These are phyloP conservation scores for Myotis yumanensis DNA, from an alignment of 2,113 vertebrate species.

Conservation along the genomic window DNA sequence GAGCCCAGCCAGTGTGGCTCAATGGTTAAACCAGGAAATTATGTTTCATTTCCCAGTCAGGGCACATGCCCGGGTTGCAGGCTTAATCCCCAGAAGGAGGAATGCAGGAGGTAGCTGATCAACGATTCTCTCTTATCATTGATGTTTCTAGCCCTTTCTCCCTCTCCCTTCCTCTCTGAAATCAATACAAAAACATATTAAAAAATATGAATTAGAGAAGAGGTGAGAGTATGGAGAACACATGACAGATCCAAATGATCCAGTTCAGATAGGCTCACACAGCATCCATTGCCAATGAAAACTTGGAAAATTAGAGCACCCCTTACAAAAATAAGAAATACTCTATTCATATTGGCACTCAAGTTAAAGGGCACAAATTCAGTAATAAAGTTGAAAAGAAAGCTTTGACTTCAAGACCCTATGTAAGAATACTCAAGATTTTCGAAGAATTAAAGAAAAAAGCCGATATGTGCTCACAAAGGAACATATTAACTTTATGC, in stretches of 20 bases:
- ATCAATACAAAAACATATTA: too few relatives aligned
- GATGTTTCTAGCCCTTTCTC: too few relatives aligned
- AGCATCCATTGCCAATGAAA: not conserved
- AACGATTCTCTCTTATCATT: too few relatives aligned
- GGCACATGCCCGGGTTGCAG: too few relatives aligned
- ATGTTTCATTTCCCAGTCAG: too few relatives aligned
- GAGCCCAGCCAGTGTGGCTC: too few relatives aligned
- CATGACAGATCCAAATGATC: not conserved
- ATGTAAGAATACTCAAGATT: not conserved
- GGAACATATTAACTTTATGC: not conserved
- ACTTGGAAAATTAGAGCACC: not conserved
- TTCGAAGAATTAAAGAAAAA: conserved; percentile 8
- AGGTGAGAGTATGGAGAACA: not conserved
- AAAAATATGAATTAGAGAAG: not conserved
- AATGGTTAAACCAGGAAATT: too few relatives aligned
- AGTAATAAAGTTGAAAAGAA: conserved; percentile 10
- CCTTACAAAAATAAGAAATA: not conserved
- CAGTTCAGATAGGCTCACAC: not conserved
- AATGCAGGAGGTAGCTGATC: too few relatives aligned
- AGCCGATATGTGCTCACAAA: not conserved
- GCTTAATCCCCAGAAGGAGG: too few relatives aligned
- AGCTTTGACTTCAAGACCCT: not conserved
- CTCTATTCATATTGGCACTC: not conserved
- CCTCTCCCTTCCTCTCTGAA: too few relatives aligned
- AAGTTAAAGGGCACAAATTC: not conserved